Conservation (phyloP, 1,140 invertebrate species). For the Popillia japonica region DNA sequence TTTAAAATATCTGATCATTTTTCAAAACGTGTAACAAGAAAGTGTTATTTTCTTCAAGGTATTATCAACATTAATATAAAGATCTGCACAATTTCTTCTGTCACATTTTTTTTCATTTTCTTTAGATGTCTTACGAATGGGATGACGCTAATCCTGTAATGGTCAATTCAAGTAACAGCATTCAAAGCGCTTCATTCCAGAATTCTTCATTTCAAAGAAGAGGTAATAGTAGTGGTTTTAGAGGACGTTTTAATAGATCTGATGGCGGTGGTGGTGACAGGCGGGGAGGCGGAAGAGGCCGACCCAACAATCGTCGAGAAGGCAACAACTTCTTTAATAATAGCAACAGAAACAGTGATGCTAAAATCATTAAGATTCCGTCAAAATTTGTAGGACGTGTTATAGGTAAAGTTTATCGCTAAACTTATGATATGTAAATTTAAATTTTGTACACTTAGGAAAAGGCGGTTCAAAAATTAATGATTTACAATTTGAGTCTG, state of each 20-base stretch:
- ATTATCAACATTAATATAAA: neutral
- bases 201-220: conserved; percentile 19
- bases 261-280: neutral
- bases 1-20: too few relatives aligned
- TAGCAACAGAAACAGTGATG: neutral
- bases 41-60: neutral
- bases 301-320: neutral
- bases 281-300: neutral
- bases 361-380: conserved; percentile 13
- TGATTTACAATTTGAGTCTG: conserved; percentile 72
- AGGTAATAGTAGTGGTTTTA: neutral
- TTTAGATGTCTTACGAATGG: conserved; percentile 11
- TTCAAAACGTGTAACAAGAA: neutral
- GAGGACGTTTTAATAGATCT: conserved; percentile 7
- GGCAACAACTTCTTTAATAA: conserved; percentile 10
- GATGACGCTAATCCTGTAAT: neutral
- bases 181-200: conserved; percentile 17
- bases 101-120: neutral
- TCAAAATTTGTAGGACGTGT: conserved; percentile 18
- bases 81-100: neutral
- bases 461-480: conserved; percentile 78
- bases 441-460: conserved; percentile 58
- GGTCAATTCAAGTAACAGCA: neutral
- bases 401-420: neutral
- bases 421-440: neutral